Evolutionary conservation across 2,797 vertebrate genomes (phyloP).

Genomic region (Poeciliopsis turneri): DNA sequence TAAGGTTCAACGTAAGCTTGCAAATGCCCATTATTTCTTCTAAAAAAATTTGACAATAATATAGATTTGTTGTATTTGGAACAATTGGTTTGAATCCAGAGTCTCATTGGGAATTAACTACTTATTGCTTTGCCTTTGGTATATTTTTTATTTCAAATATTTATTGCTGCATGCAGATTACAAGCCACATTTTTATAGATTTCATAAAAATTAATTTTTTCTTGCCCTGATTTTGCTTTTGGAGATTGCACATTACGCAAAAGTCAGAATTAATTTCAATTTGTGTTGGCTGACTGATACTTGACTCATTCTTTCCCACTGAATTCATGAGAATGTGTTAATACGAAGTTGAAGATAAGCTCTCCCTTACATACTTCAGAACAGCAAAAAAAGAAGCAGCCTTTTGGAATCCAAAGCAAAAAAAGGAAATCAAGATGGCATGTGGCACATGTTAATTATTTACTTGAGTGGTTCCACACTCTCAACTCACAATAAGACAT

Average conservation of each 20-base stretch:
- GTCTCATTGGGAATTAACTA: not conserved
- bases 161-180: not conserved
- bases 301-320: constrained; percentile 18
- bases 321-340: constrained; percentile 21
- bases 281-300: constrained; percentile 1
- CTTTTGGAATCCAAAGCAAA: constrained; percentile 19
- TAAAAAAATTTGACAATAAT: not conserved
- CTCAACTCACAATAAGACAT: constrained; percentile 59
- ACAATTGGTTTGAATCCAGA: not conserved
- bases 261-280: constrained; percentile 12
- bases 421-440: constrained; percentile 24
- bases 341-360: constrained; percentile 13
- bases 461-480: constrained; percentile 50
- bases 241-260: constrained; percentile 7
- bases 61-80: not conserved
- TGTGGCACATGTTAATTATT: constrained; percentile 60
- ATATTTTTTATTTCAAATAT: not conserved
- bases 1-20: not conserved
- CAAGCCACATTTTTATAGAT: not conserved
- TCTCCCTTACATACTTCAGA: constrained; percentile 1
- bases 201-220: not conserved
- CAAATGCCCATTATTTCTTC: not conserved
- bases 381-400: constrained; percentile 13
- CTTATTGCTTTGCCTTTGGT: constrained; percentile 16
- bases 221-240: not conserved